These are phyloP conservation scores for Eudemis profundana DNA, from an alignment of 2,888 invertebrate species.

Conservation along the genomic window DNA sequence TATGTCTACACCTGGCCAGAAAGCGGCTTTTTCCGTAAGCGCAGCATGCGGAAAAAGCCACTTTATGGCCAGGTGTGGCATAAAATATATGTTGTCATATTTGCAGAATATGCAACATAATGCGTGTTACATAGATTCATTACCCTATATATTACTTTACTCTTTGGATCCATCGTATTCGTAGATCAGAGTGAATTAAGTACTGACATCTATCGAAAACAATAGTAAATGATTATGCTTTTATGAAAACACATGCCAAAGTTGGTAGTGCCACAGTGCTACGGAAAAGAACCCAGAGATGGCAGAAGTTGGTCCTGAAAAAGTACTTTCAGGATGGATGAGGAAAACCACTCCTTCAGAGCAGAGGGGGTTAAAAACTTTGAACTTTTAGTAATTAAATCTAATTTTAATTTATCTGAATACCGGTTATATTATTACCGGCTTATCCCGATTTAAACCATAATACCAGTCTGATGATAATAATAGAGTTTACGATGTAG, in stretches of 20 bases:
- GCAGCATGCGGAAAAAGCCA: too few species aligned
- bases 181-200: neutral
- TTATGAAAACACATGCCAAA: neutral
- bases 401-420: neutral
- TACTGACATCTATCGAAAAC: conserved; percentile 27
- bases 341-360: conserved; percentile 19
- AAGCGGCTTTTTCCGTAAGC: too few species aligned
- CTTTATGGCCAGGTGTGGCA: too few species aligned
- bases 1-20: too few species aligned
- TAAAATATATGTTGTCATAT: too few species aligned
- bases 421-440: neutral
- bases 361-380: neutral
- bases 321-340: conserved; percentile 8
- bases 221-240: neutral
- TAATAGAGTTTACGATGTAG: conserved; percentile 15
- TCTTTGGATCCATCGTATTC: too few species aligned
- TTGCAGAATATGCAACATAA: too few species aligned
- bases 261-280: neutral
- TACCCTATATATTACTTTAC: neutral
- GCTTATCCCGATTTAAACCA: neutral
- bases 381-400: conserved; percentile 18
- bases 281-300: conserved; percentile 15
- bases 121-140: too few species aligned
- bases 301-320: neutral
- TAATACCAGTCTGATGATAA: neutral